These are phyloP conservation scores for Eretmocerus hayati DNA, from an alignment of 2,888 invertebrate genomes.

Conservation along the genomic window DNA sequence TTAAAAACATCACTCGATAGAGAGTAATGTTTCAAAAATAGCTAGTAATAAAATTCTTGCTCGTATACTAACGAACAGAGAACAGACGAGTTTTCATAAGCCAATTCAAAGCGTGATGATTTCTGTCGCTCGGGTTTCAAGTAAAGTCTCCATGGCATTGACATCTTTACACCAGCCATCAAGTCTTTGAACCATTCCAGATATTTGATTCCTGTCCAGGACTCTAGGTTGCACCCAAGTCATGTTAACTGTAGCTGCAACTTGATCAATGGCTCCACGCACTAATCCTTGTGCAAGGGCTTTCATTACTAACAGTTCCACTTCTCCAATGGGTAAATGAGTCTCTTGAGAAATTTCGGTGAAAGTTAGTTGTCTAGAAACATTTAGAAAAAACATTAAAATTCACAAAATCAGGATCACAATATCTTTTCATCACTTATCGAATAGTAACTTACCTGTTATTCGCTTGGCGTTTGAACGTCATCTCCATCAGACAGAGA, in stretches of 20 bases:
- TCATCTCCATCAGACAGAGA: slow-evolving; percentile 98
- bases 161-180: slow-evolving; percentile 71
- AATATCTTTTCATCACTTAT: too few relatives aligned
- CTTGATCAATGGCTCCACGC: slow-evolving; percentile 91
- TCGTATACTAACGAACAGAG: slow-evolving; percentile 14
- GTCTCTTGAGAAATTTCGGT: slow-evolving; percentile 84
- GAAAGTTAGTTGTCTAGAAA: slow-evolving; percentile 69
- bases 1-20: too few relatives aligned
- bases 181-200: slow-evolving; percentile 64
- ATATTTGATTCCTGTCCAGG: slow-evolving; percentile 61
- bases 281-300: slow-evolving; percentile 91
- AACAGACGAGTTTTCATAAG: slow-evolving; percentile 18
- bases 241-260: slow-evolving; percentile 66
- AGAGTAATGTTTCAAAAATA: background rate
- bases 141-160: slow-evolving; percentile 62
- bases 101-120: slow-evolving; percentile 60
- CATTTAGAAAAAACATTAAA: too few relatives aligned
- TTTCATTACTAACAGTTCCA: slow-evolving; percentile 96
- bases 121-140: slow-evolving; percentile 70
- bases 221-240: slow-evolving; percentile 84
- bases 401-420: too few relatives aligned
- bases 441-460: slow-evolving; percentile 49
- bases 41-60: slow-evolving; percentile 7
- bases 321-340: slow-evolving; percentile 73
- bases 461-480: slow-evolving; percentile 87